Evolutionary conservation across 2,888 invertebrate genomes (phyloP), one percentile per base, ranked within the genome.

Genomic region (Ectemnius lituratus): DNA sequence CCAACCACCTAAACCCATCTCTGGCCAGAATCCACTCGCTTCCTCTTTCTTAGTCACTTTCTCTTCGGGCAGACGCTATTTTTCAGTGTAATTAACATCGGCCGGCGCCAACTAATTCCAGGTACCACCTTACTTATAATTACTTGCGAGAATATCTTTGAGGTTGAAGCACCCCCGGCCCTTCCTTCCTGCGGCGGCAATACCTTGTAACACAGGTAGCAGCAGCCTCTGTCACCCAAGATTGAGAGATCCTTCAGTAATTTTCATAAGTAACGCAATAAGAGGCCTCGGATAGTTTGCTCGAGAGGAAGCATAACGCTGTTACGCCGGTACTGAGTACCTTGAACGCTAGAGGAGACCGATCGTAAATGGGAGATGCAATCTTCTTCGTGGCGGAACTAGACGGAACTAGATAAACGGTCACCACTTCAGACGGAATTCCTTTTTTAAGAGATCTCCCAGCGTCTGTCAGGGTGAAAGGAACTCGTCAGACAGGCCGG

Each of bases 31-130:
- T n/a, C 56, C 16, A 18, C 45, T 14, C 62, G 14, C 64, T 28
- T 58, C n/a, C n/a, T n/a, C 65, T 49, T 60, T 11, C 27, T 2
- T 20, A 13, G 37, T 23, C 23, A 23, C 23, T 23, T 23, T 23
- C 23, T 23, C 16, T 23, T 18, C 28, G 49, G 8, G 59, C 20
- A 13, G 45, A 47, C 46, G 27, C 66, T 52, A 64, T 79, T 78
- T 78, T 69, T 78, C 79, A 65, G 45, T 62, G 62, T 66, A 70
- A 76, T 57, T 67, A 77, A 68, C 62, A 37, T 49, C 46, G 66
- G 58, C 28, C 28, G 66, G 16, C 18, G n/a, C 61, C 62, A 67
- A 67, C 66, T 67, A 76, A 68, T 72, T 68, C 63, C 58, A 13
- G 56, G 59, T 45, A 37, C 66, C 69, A 61, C 49, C 68, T 58